A percentile compares a stretch with the other conserved stretches of the same genome.
These are phyloP conservation scores for Musca domestica DNA, from an alignment of 1,140 invertebrate species.

Conservation along the genomic window DNA sequence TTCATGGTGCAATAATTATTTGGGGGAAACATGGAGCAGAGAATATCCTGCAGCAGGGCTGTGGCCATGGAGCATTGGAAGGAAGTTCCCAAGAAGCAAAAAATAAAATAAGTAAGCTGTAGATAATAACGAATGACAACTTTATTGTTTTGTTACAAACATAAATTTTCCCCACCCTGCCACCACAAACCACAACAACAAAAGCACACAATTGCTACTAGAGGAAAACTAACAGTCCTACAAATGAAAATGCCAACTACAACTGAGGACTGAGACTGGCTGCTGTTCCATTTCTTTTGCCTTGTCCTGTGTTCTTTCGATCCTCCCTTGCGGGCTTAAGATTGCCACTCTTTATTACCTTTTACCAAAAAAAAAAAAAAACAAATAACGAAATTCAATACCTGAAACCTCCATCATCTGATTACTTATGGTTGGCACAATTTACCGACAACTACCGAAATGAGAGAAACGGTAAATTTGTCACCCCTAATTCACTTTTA, in stretches of 20 bases:
- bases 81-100: neutral
- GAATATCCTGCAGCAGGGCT: no score
- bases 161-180: neutral
- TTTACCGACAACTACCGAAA: neutral
- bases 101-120: neutral
- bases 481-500: neutral
- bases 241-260: conserved; percentile 6
- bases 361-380: neutral
- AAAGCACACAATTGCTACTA: no score
- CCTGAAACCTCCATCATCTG: conserved; percentile 1
- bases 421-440: conserved; percentile 18
- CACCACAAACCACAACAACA: no score
- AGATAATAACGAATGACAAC: conserved; percentile 22
- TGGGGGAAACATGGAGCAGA: no score
- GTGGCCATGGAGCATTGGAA: no score
- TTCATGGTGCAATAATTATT: no score
- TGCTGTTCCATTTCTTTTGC: neutral
- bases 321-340: neutral
- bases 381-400: conserved; percentile 14
- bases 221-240: neutral
- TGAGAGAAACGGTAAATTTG: neutral
- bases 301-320: no score
- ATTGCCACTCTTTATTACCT: neutral
- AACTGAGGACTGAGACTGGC: neutral
- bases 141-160: conserved; percentile 20